Conservation (phyloP, 2,113 vertebrate genomes). For the Mustela nigripes region DNA sequence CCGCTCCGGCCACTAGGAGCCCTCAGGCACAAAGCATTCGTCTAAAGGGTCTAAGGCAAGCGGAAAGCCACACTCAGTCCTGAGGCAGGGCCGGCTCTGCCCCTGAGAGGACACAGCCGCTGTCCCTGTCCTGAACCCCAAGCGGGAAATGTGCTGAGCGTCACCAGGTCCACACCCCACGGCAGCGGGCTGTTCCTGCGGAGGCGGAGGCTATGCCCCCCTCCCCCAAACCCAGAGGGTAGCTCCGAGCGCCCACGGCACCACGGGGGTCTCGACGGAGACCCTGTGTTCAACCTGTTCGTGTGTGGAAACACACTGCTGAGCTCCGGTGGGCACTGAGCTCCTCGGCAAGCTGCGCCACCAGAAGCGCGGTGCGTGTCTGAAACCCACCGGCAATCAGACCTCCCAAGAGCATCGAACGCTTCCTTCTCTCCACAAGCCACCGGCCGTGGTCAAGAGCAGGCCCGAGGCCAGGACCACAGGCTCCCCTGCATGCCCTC, state of each 20-base stretch:
- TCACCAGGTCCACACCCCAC: too few species aligned
- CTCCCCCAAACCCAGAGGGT: neutral
- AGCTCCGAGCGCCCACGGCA: neutral
- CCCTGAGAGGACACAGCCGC: rapidly evolving
- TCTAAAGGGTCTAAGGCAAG: neutral
- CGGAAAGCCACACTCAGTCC: neutral
- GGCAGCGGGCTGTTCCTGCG: too few species aligned
- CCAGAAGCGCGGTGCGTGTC: neutral
- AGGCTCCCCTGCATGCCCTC: neutral
- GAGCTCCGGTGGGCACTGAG: too few species aligned
- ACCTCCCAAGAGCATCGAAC: neutral
- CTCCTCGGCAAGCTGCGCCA: neutral
- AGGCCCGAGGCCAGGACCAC: too few species aligned
- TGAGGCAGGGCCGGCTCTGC: neutral
- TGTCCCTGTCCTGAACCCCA: neutral
- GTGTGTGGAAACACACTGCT: neutral
- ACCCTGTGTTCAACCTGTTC: too few species aligned
- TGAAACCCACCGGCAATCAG: neutral
- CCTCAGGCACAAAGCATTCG: neutral
- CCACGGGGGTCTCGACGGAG: neutral
- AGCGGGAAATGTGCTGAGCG: neutral
- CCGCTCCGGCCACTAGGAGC: neutral
- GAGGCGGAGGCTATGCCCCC: neutral
- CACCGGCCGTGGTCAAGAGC: neutral
- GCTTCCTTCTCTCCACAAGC: neutral